Conservation (phyloP, 2,888 invertebrate genomes). For the Smittia sp. region DNA sequence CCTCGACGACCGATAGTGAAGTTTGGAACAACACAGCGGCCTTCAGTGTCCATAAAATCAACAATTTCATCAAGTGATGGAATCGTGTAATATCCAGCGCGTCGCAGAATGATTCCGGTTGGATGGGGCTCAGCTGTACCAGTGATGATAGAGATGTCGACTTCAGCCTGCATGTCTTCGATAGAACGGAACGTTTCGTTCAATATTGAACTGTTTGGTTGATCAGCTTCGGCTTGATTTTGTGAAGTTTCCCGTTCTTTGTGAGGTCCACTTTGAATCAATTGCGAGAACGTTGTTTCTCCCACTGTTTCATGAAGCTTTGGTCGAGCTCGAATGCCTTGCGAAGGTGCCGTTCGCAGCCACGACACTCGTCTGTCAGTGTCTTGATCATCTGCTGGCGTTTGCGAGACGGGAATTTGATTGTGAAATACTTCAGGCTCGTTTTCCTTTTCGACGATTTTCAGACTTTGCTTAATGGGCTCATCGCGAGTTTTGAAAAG, state of each 20-base stretch:
- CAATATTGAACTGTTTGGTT: slow-evolving; percentile 2
- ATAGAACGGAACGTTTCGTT: slow-evolving; percentile 41
- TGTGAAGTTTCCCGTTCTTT: not conserved
- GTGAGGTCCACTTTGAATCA: not conserved
- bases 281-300: slow-evolving; percentile 29
- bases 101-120: slow-evolving; percentile 71
- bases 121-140: slow-evolving; percentile 58
- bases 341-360: slow-evolving; percentile 30
- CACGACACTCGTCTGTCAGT: slow-evolving; percentile 32
- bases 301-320: slow-evolving; percentile 21
- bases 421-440: slow-evolving; percentile 23
- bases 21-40: slow-evolving; percentile 75
- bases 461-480: not conserved
- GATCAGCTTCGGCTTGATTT: not conserved
- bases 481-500: slow-evolving; percentile 8
- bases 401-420: slow-evolving; percentile 29
- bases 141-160: slow-evolving; percentile 43
- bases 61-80: slow-evolving; percentile 80
- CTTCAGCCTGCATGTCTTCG: slow-evolving; percentile 45
- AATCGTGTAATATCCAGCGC: slow-evolving; percentile 87
- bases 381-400: not conserved
- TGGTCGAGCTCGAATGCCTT: slow-evolving; percentile 29
- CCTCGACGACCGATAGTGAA: slow-evolving; percentile 85
- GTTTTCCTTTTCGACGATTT: slow-evolving; percentile 26
- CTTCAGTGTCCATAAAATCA: slow-evolving; percentile 66